These are phyloP conservation scores for Climacteris rufus DNA, from an alignment of 2,113 vertebrate genomes.

Conservation along the genomic window DNA sequence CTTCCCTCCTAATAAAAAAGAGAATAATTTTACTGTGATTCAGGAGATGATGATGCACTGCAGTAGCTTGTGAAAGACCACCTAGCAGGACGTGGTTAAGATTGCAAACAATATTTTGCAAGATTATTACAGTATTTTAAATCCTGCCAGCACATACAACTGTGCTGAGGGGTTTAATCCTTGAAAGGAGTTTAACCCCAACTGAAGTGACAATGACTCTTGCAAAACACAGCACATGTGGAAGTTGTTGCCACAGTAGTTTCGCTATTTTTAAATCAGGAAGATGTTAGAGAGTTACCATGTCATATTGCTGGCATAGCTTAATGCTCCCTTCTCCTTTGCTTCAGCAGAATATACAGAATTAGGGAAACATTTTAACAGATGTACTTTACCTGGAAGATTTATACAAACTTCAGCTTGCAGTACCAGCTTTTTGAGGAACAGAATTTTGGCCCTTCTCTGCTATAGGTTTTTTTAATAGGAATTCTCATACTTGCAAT, in stretches of 20 bases:
- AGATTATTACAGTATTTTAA: neutral
- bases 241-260: neutral
- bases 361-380: neutral
- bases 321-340: neutral
- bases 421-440: neutral
- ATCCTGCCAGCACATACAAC: neutral
- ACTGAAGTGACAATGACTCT: neutral
- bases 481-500: neutral
- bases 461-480: neutral
- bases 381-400: neutral
- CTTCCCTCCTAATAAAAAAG: neutral
- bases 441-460: neutral
- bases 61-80: neutral
- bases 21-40: neutral
- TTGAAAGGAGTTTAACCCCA: neutral
- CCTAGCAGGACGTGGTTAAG: neutral
- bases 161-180: neutral
- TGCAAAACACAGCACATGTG: neutral
- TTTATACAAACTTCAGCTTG: neutral
- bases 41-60: neutral
- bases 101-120: neutral
- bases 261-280: neutral
- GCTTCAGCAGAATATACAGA: neutral
- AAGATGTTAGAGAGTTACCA: neutral
- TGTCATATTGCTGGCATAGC: neutral